phyloP scores from a whole-genome alignment of 1,140 invertebrate species.

The Choristoneura fumiferana region DNA sequence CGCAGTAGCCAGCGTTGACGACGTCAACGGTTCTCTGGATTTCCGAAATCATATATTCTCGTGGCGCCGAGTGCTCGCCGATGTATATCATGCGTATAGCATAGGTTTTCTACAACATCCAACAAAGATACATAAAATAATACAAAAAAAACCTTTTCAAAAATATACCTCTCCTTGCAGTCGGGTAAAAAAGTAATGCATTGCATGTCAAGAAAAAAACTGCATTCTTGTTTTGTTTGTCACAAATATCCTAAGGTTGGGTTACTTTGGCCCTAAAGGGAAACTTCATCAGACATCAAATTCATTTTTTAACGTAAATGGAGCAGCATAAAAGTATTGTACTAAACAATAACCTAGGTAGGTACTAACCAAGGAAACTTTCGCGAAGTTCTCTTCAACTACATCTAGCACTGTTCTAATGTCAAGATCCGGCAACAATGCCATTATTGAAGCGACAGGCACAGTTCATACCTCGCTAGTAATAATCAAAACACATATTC shows the following conservation, averaged over 20 bases:
- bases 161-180: too few species aligned
- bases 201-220: too few species aligned
- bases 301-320: too few species aligned
- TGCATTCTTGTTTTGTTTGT: too few species aligned
- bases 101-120: conserved; percentile 64
- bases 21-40: conserved; percentile 47
- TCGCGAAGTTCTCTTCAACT: conserved; percentile 65
- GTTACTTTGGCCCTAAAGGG: too few species aligned
- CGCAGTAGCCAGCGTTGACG: conserved; percentile 64
- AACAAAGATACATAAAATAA: neutral
- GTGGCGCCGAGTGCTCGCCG: conserved; percentile 58
- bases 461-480: neutral
- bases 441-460: conserved; percentile 27
- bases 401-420: conserved; percentile 58
- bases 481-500: neutral
- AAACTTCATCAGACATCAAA: too few species aligned
- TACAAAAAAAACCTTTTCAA: too few species aligned
- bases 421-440: conserved; percentile 51
- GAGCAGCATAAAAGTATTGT: too few species aligned
- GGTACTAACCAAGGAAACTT: conserved; percentile 50
- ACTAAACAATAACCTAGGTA: neutral
- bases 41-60: conserved; percentile 50
- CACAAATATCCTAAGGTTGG: too few species aligned
- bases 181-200: too few species aligned
- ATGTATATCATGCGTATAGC: conserved; percentile 65